A percentile compares a stretch with the other conserved stretches of the same genome.
These are phyloP conservation scores for Anguilla anguilla DNA, from an alignment of 2,797 vertebrate genomes.

Conservation along the genomic window DNA sequence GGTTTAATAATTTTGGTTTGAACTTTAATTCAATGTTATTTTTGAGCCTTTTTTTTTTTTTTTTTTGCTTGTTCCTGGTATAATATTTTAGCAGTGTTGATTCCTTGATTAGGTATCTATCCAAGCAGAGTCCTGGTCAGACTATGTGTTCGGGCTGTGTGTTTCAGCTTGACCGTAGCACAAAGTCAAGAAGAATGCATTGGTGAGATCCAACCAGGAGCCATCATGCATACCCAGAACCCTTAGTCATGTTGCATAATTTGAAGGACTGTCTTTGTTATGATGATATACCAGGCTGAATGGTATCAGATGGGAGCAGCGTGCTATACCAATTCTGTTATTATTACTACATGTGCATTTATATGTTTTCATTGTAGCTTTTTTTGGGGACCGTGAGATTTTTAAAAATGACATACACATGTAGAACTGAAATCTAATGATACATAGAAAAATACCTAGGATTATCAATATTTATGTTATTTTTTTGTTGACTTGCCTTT, in stretches of 20 bases:
- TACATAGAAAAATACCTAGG: not conserved
- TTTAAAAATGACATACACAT: not conserved
- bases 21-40: not conserved
- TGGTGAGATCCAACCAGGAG: not conserved
- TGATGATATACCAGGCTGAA: not conserved
- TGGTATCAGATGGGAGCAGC: not conserved
- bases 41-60: not conserved
- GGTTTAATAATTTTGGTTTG: constrained; percentile 36
- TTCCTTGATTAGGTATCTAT: not conserved
- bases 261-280: not conserved
- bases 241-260: not conserved
- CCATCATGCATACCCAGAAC: not conserved
- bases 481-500: not conserved
- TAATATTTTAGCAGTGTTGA: not conserved
- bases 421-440: not conserved
- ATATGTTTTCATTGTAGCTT: not conserved
- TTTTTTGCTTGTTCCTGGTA: not conserved
- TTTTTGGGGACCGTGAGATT: not conserved
- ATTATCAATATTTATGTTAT: constrained; percentile 1
- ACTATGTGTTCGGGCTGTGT: not conserved
- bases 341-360: not conserved
- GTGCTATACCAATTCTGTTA: not conserved
- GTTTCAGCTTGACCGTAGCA: not conserved
- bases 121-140: not conserved
- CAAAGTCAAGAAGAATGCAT: not conserved